phyloP scores from a whole-genome alignment of 2,888 invertebrate genomes.

The Arctia plantaginis region DNA sequence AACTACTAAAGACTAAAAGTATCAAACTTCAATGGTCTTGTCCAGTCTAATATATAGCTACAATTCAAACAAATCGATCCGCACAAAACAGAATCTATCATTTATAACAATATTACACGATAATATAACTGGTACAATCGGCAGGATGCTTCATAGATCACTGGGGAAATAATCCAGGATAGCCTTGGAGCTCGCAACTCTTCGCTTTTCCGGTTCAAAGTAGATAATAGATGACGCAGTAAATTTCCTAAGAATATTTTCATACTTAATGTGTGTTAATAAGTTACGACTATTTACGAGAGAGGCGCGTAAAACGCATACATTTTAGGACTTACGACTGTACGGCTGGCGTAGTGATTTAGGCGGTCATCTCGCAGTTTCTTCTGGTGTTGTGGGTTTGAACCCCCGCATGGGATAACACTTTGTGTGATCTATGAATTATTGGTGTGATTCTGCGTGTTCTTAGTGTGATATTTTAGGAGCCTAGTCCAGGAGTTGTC shows the following conservation, averaged over 20 bases:
- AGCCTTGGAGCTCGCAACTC: not conserved
- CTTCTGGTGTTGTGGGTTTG: too few species aligned
- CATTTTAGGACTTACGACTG: too few species aligned
- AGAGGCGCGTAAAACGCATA: too few species aligned
- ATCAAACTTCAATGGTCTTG: not conserved
- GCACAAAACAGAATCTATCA: not conserved
- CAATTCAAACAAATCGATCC: not conserved
- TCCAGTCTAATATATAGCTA: not conserved
- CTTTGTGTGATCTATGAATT: too few species aligned
- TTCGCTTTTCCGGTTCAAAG: not conserved
- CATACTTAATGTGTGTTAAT: not conserved
- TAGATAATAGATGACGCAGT: not conserved
- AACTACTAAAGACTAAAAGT: not conserved
- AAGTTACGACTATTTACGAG: not conserved
- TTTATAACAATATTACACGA: not conserved
- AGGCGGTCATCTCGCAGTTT: too few species aligned
- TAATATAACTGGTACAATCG: conserved; percentile 4
- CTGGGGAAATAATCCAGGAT: conserved; percentile 5
- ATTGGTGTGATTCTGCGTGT: too few species aligned
- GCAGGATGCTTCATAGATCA: not conserved
- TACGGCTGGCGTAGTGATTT: too few species aligned
- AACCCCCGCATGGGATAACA: too few species aligned
- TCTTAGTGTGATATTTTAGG: too few species aligned
- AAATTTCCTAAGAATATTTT: not conserved
- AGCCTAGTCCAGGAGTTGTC: too few species aligned